phyloP scores from a whole-genome alignment of 2,888 invertebrate genomes.

The Stenoptilia bipunctidactyla region DNA sequence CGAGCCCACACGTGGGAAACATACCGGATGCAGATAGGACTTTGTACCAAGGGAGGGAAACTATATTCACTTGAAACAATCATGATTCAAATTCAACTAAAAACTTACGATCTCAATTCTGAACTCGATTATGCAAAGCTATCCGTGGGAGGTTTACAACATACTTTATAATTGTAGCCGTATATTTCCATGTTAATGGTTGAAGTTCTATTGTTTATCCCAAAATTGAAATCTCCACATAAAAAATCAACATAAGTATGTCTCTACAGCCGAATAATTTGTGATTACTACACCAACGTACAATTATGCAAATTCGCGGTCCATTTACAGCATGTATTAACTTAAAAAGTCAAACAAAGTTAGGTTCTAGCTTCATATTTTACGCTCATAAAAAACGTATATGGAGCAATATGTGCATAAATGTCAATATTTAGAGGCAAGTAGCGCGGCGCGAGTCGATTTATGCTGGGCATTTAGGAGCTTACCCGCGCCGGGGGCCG shows the following conservation, averaged over 20 bases:
- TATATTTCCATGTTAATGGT: neutral
- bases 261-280: slow-evolving; percentile 47
- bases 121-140: slow-evolving; percentile 4
- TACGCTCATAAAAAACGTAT: slow-evolving; percentile 65
- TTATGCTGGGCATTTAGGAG: slow-evolving; percentile 46
- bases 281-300: slow-evolving; percentile 51
- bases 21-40: too few species aligned
- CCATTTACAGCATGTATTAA: slow-evolving; percentile 24
- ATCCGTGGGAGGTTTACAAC: slow-evolving; percentile 2
- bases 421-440: slow-evolving; percentile 58
- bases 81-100: too few species aligned
- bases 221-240: neutral
- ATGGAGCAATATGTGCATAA: slow-evolving; percentile 71
- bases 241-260: slow-evolving; percentile 14
- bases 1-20: slow-evolving; percentile 49
- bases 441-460: slow-evolving; percentile 34
- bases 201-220: neutral
- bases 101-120: too few species aligned
- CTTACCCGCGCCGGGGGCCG: slow-evolving; percentile 36
- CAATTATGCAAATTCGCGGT: slow-evolving; percentile 65
- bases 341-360: slow-evolving; percentile 45
- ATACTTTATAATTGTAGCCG: slow-evolving; percentile 1
- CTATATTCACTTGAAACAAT: too few species aligned
- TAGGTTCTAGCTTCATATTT: slow-evolving; percentile 60
- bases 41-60: too few species aligned